These are phyloP conservation scores for Bombus waltoni DNA, from an alignment of 1,140 invertebrate species.

Conservation along the genomic window DNA sequence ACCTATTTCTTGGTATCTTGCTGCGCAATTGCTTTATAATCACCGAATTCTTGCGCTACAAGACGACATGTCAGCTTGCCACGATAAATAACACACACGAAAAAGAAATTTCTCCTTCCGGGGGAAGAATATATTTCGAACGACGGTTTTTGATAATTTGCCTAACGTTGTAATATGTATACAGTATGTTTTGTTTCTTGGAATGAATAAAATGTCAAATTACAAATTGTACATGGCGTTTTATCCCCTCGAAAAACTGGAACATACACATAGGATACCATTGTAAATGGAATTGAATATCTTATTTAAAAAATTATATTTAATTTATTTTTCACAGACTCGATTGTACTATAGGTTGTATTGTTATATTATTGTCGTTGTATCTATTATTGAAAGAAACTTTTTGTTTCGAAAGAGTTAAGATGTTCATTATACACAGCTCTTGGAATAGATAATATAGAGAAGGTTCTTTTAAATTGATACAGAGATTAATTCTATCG, in stretches of 20 bases:
- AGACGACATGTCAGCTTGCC: slow-evolving; percentile 10
- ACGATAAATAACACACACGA: not conserved
- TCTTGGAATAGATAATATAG: too few species aligned
- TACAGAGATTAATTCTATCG: too few species aligned
- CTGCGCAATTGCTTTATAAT: slow-evolving; percentile 38
- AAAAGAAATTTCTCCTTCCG: not conserved
- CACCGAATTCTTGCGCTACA: slow-evolving; percentile 8
- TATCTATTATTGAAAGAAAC: too few species aligned
- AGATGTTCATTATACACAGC: too few species aligned
- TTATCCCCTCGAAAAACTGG: not conserved
- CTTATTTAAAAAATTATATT: too few species aligned
- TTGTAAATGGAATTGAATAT: too few species aligned
- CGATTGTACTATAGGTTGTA: too few species aligned
- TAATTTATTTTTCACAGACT: too few species aligned
- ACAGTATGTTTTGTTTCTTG: slow-evolving; percentile 12
- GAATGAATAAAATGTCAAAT: slow-evolving; percentile 36
- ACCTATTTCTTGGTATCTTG: slow-evolving; percentile 17
- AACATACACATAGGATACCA: too few species aligned
- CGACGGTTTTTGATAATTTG: slow-evolving; percentile 27
- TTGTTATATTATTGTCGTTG: too few species aligned
- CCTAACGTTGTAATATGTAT: slow-evolving; percentile 31
- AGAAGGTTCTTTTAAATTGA: too few species aligned
- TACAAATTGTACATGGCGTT: not conserved
- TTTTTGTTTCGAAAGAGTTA: too few species aligned
- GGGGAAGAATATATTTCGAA: not conserved